These are phyloP conservation scores for Anguilla megastoma DNA, from an alignment of 2,797 vertebrate genomes.

Conservation along the genomic window DNA sequence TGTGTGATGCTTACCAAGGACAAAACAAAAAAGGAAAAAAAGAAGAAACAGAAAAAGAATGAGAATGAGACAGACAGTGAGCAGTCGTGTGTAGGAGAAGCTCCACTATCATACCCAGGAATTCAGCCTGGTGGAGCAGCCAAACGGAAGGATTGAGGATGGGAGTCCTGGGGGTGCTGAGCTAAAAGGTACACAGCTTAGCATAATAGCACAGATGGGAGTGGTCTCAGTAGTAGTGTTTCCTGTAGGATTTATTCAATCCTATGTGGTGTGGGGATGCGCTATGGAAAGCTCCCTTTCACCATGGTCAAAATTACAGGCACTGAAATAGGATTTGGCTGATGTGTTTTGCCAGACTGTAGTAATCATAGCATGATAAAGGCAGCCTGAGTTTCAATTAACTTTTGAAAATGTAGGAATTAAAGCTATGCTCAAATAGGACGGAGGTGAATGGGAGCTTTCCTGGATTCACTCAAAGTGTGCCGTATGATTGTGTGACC, in stretches of 20 bases:
- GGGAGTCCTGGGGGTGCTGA: slow-evolving; percentile 15
- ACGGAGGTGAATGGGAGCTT: not conserved
- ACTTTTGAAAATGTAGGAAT: not conserved
- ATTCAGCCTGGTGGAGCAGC: slow-evolving; percentile 4
- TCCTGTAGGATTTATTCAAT: not conserved
- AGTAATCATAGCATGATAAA: not conserved
- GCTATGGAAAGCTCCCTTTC: not conserved
- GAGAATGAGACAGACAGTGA: not conserved
- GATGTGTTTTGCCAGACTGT: not conserved
- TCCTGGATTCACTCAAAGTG: not conserved
- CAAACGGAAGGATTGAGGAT: slow-evolving; percentile 12
- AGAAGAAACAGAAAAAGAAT: not conserved
- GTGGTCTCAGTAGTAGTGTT: not conserved
- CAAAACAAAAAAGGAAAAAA: not conserved
- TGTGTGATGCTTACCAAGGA: slow-evolving; percentile 21
- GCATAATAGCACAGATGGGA: not conserved
- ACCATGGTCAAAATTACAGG: not conserved
- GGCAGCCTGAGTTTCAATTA: not conserved
- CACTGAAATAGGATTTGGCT: not conserved
- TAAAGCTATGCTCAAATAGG: not conserved
- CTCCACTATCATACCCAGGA: not conserved
- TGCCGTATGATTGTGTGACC: not conserved
- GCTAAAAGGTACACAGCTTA: slow-evolving; percentile 25
- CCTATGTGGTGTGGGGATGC: not conserved
- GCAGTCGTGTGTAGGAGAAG: not conserved